These are phyloP conservation scores for Trachythela sp. DNA, from an alignment of 64 coral and sea anemone genomes.

Conservation along the genomic window DNA sequence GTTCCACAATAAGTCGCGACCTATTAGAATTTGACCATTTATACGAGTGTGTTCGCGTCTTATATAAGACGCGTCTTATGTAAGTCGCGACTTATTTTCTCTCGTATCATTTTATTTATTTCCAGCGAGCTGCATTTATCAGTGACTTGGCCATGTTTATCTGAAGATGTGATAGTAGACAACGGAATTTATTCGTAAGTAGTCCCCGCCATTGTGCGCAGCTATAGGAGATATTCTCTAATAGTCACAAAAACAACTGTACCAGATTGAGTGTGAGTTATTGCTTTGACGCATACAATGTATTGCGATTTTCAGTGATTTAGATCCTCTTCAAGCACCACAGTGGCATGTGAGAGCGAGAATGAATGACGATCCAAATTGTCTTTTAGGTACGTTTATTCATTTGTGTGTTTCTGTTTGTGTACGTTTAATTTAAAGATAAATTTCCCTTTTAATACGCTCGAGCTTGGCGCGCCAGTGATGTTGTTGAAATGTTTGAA, in stretches of 20 bases:
- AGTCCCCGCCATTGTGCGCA: neutral
- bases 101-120: neutral
- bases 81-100: neutral
- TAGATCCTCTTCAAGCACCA: slow-evolving; percentile 91
- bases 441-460: neutral
- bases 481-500: too few species aligned
- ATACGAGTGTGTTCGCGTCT: too few species aligned
- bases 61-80: too few species aligned
- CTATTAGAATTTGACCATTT: too few species aligned
- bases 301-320: slow-evolving; percentile 52
- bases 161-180: slow-evolving; percentile 92
- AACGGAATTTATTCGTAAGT: slow-evolving; percentile 99
- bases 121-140: slow-evolving; percentile 86
- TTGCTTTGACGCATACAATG: neutral
- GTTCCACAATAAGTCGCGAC: too few species aligned
- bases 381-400: slow-evolving; percentile 66
- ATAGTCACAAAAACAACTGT: neutral
- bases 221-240: neutral
- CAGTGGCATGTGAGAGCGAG: slow-evolving; percentile 85
- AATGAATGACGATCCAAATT: slow-evolving; percentile 88
- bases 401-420: neutral
- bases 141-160: slow-evolving; percentile 90
- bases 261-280: neutral
- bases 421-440: neutral
- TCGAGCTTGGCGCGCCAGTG: too few species aligned